Conservation (phyloP, 2,113 vertebrate species). For the Nothobranchius kuhntae region DNA sequence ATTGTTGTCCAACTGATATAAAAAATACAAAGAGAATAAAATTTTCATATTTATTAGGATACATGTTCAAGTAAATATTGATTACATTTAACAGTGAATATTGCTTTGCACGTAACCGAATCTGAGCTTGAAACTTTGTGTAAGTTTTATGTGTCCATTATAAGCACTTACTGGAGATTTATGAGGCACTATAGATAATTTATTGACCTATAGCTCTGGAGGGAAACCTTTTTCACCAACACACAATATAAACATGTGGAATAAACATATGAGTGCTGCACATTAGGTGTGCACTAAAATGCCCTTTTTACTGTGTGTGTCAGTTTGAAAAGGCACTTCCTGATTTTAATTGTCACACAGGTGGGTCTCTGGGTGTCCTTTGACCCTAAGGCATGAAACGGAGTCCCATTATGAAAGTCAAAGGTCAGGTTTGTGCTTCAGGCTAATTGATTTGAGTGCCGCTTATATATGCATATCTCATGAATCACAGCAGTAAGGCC, state of each 20-base stretch:
- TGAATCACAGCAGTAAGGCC: constrained; percentile 41
- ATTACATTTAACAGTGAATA: no score
- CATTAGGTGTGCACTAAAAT: constrained; percentile 2
- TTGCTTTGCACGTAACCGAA: background rate
- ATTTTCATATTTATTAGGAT: no score
- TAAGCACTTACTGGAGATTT: background rate
- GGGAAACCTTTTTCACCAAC: background rate
- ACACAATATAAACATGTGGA: background rate
- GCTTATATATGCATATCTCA: constrained; percentile 65
- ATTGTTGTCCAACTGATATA: background rate
- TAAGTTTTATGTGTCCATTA: background rate
- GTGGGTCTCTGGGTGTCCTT: constrained; percentile 62
- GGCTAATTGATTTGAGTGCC: constrained; percentile 59
- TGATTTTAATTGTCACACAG: constrained; percentile 74
- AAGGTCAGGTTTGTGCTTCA: constrained; percentile 62
- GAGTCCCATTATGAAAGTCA: constrained; percentile 65
- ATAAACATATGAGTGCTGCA: constrained; percentile 4
- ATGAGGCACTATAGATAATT: background rate
- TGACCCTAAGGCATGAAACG: constrained; percentile 56
- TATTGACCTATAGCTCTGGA: background rate
- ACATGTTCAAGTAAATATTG: no score
- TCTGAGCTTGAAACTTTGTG: no score
- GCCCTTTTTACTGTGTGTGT: constrained; percentile 22
- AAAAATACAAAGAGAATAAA: background rate
- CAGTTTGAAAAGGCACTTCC: constrained; percentile 54